phyloP scores from a whole-genome alignment of 2,113 vertebrate genomes.

The Motacilla tschutschensis region DNA sequence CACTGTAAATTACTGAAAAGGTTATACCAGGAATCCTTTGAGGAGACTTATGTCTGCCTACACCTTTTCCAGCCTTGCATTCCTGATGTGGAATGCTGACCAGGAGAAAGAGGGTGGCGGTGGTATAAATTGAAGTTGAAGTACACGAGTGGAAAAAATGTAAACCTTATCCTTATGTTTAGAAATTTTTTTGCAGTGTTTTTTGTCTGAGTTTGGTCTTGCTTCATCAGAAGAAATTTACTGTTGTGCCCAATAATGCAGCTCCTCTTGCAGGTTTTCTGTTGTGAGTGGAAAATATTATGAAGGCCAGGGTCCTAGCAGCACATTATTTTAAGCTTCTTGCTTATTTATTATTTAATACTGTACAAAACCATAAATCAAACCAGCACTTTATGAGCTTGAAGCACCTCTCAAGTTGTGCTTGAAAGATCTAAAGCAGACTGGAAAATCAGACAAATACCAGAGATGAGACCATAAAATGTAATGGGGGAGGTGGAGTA shows the following conservation, averaged over 20 bases:
- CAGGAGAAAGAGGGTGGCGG: not conserved
- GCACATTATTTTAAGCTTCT: not conserved
- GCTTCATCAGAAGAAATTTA: not conserved
- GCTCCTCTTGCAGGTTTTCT: not conserved
- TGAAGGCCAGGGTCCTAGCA: not conserved
- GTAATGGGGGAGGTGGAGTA: not conserved
- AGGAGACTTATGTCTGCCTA: not conserved
- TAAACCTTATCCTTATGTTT: not conserved
- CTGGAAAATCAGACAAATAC: not conserved
- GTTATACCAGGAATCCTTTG: not conserved
- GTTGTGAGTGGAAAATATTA: constrained; percentile 1
- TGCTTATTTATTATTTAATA: constrained; percentile 33
- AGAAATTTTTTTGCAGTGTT: not conserved
- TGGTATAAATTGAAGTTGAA: not conserved
- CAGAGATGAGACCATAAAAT: not conserved
- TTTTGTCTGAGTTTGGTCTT: not conserved
- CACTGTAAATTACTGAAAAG: not conserved
- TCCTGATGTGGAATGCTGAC: not conserved
- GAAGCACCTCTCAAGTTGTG: not conserved
- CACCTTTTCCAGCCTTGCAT: not conserved
- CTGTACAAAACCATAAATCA: not conserved
- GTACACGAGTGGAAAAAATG: not conserved
- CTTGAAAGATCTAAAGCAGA: constrained; percentile 13
- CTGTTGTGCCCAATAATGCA: not conserved
- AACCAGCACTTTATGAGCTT: not conserved